phyloP scores from a whole-genome alignment of 2,113 vertebrate species.

The Tetrax tetrax region DNA sequence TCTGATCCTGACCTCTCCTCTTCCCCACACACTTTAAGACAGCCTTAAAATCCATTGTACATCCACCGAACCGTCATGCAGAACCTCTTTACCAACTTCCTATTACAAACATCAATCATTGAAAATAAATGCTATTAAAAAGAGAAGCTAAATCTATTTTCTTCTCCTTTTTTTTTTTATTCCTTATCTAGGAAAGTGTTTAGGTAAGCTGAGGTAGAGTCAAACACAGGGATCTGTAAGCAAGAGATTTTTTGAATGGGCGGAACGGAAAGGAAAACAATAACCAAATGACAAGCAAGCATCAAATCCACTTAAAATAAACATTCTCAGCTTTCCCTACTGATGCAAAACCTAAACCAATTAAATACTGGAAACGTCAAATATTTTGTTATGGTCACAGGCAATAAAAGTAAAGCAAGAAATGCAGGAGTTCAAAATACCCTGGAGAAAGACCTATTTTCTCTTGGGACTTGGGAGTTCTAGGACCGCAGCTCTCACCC shows the following conservation, averaged over 20 bases:
- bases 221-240: not conserved
- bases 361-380: not conserved
- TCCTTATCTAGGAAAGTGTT: not conserved
- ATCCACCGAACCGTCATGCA: not conserved
- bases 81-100: not conserved
- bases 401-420: not conserved
- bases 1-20: not conserved
- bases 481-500: rapidly evolving
- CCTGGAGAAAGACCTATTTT: not conserved
- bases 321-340: not conserved
- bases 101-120: not conserved
- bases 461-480: not conserved
- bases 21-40: not conserved
- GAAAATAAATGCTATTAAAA: not conserved
- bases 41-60: not conserved
- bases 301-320: not conserved
- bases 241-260: not conserved
- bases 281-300: not conserved
- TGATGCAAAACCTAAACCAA: not conserved
- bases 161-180: not conserved
- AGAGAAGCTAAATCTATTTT: not conserved
- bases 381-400: not conserved
- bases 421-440: not conserved
- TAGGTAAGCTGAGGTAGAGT: not conserved
- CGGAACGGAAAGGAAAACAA: not conserved